phyloP scores from a whole-genome alignment of 2,888 invertebrate species.

The Epistrophe grossulariae region DNA sequence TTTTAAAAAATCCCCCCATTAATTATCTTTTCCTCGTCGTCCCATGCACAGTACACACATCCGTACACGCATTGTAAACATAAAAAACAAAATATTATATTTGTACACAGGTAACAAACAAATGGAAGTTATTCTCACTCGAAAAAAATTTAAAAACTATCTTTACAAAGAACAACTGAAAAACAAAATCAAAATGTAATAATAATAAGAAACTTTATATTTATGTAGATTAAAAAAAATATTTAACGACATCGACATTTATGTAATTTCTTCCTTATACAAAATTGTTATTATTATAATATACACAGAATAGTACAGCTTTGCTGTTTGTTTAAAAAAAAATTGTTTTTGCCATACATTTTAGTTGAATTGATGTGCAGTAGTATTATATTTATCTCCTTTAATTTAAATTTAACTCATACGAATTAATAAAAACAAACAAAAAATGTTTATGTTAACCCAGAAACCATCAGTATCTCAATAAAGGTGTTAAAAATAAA shows the following conservation, averaged over 20 bases:
- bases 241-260: conserved; percentile 2
- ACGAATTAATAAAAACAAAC: neutral
- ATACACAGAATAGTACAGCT: neutral
- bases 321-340: neutral
- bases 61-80: neutral
- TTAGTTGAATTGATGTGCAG: conserved; percentile 24
- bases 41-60: neutral
- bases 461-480: conserved; percentile 1
- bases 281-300: neutral
- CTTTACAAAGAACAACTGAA: neutral
- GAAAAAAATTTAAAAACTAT: neutral
- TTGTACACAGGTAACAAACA: neutral
- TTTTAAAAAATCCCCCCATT: conserved; percentile 12
- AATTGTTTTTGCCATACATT: conserved; percentile 8
- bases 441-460: neutral
- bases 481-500: neutral
- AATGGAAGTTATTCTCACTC: neutral
- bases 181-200: neutral
- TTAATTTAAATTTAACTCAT: neutral
- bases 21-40: neutral
- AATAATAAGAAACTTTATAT: neutral
- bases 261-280: conserved; percentile 3
- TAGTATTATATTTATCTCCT: conserved; percentile 50
- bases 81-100: neutral
- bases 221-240: neutral